Evolutionary conservation across 2,113 vertebrate genomes (phyloP).

Genomic region (Silurus glanis): DNA sequence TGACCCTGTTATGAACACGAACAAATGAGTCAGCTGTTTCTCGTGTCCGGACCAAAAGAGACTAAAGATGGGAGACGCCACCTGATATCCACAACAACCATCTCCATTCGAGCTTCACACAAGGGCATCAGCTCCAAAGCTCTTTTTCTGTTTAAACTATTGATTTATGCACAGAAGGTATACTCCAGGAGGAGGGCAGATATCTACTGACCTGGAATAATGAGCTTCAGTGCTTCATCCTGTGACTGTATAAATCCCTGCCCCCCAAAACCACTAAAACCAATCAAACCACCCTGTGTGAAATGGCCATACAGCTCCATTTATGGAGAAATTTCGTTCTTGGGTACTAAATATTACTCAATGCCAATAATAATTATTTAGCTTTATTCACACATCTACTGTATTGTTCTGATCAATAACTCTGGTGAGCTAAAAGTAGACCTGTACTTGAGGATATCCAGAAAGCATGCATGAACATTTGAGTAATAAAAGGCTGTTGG

Average conservation of each 20-base stretch:
- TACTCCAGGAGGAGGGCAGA: background rate
- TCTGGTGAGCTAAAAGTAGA: background rate
- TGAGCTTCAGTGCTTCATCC: background rate
- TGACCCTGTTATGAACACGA: conserved; percentile 43
- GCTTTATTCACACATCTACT: background rate
- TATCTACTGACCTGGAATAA: background rate
- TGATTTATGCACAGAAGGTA: background rate
- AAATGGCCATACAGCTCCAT: background rate
- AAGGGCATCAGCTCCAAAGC: background rate
- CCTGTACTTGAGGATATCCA: background rate
- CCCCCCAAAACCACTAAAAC: background rate
- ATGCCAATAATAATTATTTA: background rate
- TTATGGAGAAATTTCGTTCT: background rate
- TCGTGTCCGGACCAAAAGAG: conserved; percentile 50
- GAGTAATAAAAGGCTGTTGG: background rate
- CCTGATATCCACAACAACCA: conserved; percentile 58
- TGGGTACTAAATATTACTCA: background rate
- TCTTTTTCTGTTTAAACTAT: no score
- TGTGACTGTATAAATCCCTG: background rate
- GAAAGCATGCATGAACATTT: background rate
- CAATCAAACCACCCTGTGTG: background rate
- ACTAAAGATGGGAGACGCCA: conserved; percentile 59
- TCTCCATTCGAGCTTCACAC: conserved; percentile 17
- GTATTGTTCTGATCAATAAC: no score
- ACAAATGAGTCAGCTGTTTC: conserved; percentile 57